Evolutionary conservation across 1,140 invertebrate species (phyloP).

Genomic region (Drosophila hydei): DNA sequence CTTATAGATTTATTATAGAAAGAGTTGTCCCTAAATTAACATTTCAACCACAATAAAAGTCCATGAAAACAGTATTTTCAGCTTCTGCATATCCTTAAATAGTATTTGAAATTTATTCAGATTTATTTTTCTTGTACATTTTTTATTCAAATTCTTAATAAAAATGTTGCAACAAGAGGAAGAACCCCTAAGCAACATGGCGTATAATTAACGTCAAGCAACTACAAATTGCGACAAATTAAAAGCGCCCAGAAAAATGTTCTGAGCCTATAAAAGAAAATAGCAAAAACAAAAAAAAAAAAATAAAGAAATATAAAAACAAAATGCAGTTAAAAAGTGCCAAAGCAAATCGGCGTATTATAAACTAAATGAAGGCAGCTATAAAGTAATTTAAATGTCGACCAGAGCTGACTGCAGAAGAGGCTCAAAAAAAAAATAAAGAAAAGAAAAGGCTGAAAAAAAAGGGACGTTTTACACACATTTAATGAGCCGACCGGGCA

Average conservation of each 20-base stretch:
- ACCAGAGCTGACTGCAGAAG: slow-evolving; percentile 11
- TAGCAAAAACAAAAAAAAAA: slow-evolving; percentile 6
- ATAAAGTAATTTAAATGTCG: slow-evolving; percentile 72
- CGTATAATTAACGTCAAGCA: slow-evolving; percentile 52
- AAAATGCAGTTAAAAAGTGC: slow-evolving; percentile 22
- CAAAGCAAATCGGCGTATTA: slow-evolving; percentile 49
- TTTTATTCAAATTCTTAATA: not conserved
- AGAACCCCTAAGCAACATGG: slow-evolving; percentile 24
- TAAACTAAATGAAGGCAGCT: slow-evolving; percentile 74
- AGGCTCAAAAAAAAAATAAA: slow-evolving; percentile 2
- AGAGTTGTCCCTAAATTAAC: too few relatives aligned
- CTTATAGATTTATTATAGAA: too few relatives aligned
- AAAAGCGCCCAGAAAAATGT: slow-evolving; percentile 49
- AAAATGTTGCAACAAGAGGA: not conserved
- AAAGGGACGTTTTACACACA: slow-evolving; percentile 51
- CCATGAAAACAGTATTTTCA: too few relatives aligned
- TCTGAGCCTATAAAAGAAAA: slow-evolving; percentile 31
- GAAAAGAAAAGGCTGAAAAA: not conserved
- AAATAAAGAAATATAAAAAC: slow-evolving; percentile 5
- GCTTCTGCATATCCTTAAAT: too few relatives aligned
- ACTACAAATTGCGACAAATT: slow-evolving; percentile 68
- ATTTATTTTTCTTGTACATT: too few relatives aligned
- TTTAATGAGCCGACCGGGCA: slow-evolving; percentile 45
- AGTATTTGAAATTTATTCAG: too few relatives aligned
- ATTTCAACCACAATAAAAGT: too few relatives aligned